Evolutionary conservation across 2,888 invertebrate genomes (phyloP).

Genomic region (Heliconius sara): DNA sequence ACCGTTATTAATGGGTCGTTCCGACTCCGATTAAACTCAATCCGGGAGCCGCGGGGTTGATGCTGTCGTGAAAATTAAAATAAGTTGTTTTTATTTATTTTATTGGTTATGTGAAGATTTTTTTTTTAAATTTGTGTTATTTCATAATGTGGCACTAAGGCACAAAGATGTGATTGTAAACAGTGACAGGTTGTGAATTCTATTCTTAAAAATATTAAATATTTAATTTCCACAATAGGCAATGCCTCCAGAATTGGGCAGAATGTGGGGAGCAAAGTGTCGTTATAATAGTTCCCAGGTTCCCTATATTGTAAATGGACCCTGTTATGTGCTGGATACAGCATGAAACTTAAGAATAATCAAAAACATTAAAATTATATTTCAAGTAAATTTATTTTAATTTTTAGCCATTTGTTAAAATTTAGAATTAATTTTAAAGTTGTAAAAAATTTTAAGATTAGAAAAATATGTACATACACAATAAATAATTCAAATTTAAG

Average conservation of each 20-base stretch:
- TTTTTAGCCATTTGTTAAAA: not conserved
- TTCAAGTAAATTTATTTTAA: not conserved
- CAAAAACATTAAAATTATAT: not conserved
- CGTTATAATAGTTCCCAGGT: no score
- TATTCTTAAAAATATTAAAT: no score
- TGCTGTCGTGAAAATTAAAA: conserved; percentile 47
- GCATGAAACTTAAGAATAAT: not conserved
- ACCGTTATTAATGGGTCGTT: conserved; percentile 78
- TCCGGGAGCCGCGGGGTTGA: conserved; percentile 74
- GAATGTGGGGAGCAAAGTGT: no score
- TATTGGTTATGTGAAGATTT: no score
- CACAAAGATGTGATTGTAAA: no score
- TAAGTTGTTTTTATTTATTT: not conserved
- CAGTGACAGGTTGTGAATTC: no score
- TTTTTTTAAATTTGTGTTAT: no score
- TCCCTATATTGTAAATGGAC: no score
- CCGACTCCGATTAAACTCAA: conserved; percentile 79
- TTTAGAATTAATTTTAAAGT: not conserved
- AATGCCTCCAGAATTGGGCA: no score
- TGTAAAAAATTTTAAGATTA: not conserved
- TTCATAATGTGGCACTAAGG: no score
- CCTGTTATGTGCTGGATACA: not conserved
- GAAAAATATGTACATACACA: not conserved
- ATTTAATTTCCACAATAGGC: no score
- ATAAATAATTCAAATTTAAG: not conserved